Evolutionary conservation across 2,888 invertebrate genomes (phyloP).

Genomic region (Cistogaster globosa): DNA sequence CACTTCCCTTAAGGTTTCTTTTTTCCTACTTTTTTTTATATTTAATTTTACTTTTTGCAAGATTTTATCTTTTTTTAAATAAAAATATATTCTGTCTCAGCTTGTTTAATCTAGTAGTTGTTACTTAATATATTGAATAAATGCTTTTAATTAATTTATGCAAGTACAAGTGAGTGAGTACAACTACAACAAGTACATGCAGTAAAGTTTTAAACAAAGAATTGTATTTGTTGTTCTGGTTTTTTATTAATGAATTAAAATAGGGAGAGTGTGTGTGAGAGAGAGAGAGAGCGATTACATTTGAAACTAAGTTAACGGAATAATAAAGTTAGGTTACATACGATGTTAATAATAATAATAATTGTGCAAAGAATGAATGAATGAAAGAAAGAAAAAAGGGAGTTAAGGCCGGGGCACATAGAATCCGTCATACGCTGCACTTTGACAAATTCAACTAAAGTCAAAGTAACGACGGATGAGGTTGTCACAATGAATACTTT

Average conservation of each 20-base stretch:
- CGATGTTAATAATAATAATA: too few species aligned
- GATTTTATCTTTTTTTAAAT: conserved; percentile 46
- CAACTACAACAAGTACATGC: not conserved
- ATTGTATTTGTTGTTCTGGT: conserved; percentile 19
- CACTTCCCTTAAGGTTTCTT: conserved; percentile 38
- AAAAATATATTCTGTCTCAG: conserved; percentile 40
- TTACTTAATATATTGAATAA: conserved; percentile 11
- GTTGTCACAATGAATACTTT: too few species aligned
- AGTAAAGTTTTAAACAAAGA: conserved; percentile 53
- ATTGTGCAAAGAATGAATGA: too few species aligned
- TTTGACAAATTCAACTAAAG: too few species aligned
- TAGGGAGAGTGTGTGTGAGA: too few species aligned
- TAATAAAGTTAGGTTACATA: not conserved
- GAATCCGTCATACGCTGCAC: too few species aligned
- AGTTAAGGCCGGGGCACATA: too few species aligned
- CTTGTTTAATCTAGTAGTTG: conserved; percentile 26
- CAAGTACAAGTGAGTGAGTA: not conserved
- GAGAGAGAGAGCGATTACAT: not conserved
- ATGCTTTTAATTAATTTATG: conserved; percentile 42
- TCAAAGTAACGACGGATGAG: too few species aligned
- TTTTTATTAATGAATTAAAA: conserved; percentile 56
- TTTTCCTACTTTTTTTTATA: not conserved
- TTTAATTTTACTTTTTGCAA: not conserved
- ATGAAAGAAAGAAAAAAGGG: too few species aligned
- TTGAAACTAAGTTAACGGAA: conserved; percentile 11